A percentile compares a stretch with the other conserved stretches of the same genome.
phyloP scores from a whole-genome alignment of 2,888 invertebrate species.

The Odontocolon sp. region DNA sequence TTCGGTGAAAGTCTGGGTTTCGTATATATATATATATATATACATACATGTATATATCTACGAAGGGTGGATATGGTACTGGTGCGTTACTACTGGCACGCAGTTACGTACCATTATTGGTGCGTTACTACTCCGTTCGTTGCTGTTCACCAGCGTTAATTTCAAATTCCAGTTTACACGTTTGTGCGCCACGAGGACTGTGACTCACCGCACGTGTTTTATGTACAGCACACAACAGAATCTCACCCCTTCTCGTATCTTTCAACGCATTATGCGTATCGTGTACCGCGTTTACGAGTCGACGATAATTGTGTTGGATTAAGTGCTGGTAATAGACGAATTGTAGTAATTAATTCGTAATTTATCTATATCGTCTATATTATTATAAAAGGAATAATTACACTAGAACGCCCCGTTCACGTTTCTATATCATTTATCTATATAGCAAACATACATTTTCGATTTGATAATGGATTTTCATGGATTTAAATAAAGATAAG shows the following conservation, averaged over 20 bases:
- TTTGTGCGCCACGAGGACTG: slow-evolving; percentile 38
- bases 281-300: background rate
- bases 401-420: too few relatives aligned
- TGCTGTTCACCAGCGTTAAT: slow-evolving; percentile 41
- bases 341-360: too few relatives aligned
- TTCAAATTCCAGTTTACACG: slow-evolving; percentile 53
- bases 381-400: too few relatives aligned
- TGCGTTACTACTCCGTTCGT: slow-evolving; percentile 18
- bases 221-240: too few relatives aligned
- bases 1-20: slow-evolving; percentile 48
- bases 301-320: slow-evolving; percentile 13
- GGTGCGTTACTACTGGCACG: slow-evolving; percentile 31
- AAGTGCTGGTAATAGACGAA: too few relatives aligned
- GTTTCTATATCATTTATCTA: too few relatives aligned
- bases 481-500: too few relatives aligned
- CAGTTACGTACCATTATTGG: slow-evolving; percentile 19
- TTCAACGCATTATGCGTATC: background rate
- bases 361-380: too few relatives aligned
- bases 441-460: too few relatives aligned
- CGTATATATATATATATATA: background rate
- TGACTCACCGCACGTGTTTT: slow-evolving; percentile 33
- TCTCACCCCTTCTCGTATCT: slow-evolving; percentile 2
- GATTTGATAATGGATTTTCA: too few relatives aligned
- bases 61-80: slow-evolving; percentile 11
- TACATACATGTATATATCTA: too few relatives aligned